Evolutionary conservation across 2,888 invertebrate species (phyloP), one percentile per base, ranked within the genome.

Genomic region (Drosophila maculinotata): DNA sequence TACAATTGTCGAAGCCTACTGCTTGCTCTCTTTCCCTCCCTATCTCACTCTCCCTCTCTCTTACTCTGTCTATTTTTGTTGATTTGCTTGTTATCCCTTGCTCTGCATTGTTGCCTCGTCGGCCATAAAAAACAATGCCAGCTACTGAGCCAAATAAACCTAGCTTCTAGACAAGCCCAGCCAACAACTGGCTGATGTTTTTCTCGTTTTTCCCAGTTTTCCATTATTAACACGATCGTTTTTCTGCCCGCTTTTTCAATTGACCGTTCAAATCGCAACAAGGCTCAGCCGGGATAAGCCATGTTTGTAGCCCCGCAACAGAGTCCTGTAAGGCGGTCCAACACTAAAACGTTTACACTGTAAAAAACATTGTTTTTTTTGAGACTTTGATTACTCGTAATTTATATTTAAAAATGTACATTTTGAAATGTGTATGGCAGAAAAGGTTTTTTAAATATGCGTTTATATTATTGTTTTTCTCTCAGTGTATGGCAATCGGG

Each of bases 251-350:
- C 79, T 73, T 85, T 87, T 87, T 88, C 90, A 89, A 90, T 90
- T 90, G 89, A 90, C 90, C 90, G 79, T 88, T 79, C 69, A 82
- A 78, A 80, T 85, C 81, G 88, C 81, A 87, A 89, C 89, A 89
- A 75, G 89, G 89, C 84, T 90, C 75, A 90, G 83, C 87, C 68
- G 31, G 84, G 90, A 87, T 90, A 80, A 90, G 89, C 89, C 70
- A 39, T 39, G 69, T 87, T 85, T 81, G 76, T 75, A 78, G 86
- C 66, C 66, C 71, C 69, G 75, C 71, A 76, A 79, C 68, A 79
- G 45, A 72, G 64, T 52, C 14, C 38, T 12, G 14, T 15, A 31
- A 31, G 14, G 17, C 9, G 30, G 5, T 4, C 12, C 20, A 6
- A 45, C 30, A 20, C n/a, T 31, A 12, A 31, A 17, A 31, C 30